Percentiles rank a stretch among this genome's conserved stretches.
phyloP scores from a whole-genome alignment of 2,113 vertebrate genomes.

The Columba livia region DNA sequence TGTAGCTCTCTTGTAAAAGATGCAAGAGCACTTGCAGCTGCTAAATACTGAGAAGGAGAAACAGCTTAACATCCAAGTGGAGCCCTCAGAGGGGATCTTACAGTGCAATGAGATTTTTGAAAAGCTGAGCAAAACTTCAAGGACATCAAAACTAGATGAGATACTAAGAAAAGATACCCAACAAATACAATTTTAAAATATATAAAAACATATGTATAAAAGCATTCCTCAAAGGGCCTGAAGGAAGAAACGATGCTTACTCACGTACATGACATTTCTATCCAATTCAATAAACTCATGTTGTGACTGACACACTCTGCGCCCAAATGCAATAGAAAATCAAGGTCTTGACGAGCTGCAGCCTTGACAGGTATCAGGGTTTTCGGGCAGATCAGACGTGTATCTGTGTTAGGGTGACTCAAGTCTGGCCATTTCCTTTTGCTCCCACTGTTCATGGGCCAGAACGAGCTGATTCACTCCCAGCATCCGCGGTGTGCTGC shows the following conservation, averaged over 20 bases:
- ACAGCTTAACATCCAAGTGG: constrained; percentile 1
- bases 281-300: neutral
- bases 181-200: neutral
- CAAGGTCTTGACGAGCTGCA: neutral
- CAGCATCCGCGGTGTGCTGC: neutral
- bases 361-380: neutral
- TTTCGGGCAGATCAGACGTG: neutral
- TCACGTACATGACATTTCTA: neutral
- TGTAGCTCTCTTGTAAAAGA: neutral
- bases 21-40: constrained; percentile 36
- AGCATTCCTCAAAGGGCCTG: neutral
- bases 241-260: neutral
- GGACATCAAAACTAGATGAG: neutral
- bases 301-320: neutral
- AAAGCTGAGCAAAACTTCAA: neutral
- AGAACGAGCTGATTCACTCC: rapidly evolving
- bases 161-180: neutral
- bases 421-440: neutral
- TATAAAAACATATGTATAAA: neutral
- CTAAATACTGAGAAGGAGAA: neutral
- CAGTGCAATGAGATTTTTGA: neutral
- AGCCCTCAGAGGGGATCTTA: neutral
- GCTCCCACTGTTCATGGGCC: neutral
- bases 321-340: neutral
- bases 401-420: neutral